A percentile compares a stretch with the other conserved stretches of the same genome.
These are phyloP conservation scores for Zaprionus nigranus DNA, from an alignment of 1,140 invertebrate genomes.

Conservation along the genomic window DNA sequence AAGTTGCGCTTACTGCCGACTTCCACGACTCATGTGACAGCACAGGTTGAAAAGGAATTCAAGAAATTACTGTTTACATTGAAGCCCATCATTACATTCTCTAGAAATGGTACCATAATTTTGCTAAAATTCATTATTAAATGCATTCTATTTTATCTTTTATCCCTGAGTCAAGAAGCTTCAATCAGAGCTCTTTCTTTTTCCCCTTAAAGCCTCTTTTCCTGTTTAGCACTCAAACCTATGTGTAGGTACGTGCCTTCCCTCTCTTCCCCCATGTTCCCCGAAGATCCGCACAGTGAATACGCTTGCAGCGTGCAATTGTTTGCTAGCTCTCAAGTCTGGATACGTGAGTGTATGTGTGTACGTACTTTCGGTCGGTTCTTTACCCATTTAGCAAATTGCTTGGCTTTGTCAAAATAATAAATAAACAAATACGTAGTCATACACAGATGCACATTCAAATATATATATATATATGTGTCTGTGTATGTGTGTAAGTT, in stretches of 20 bases:
- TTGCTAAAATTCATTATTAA: neutral
- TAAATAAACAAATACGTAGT: slow-evolving; percentile 73
- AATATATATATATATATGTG: slow-evolving; percentile 3
- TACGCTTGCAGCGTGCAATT: slow-evolving; percentile 46
- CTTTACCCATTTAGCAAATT: slow-evolving; percentile 75
- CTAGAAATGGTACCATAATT: neutral
- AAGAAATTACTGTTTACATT: neutral
- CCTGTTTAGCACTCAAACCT: slow-evolving; percentile 2
- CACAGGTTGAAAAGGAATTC: neutral
- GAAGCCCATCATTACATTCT: neutral
- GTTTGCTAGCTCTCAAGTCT: slow-evolving; percentile 68
- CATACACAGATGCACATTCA: slow-evolving; percentile 1
- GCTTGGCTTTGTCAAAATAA: slow-evolving; percentile 81
- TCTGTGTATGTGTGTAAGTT: slow-evolving; percentile 5
- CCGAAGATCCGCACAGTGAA: neutral
- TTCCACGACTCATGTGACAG: neutral
- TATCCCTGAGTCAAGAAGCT: slow-evolving; percentile 17
- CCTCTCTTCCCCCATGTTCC: neutral
- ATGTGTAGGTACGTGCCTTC: neutral
- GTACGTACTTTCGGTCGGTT: slow-evolving; percentile 39
- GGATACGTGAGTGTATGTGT: neutral
- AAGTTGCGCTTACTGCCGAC: neutral
- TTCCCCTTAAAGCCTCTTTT: slow-evolving; percentile 19
- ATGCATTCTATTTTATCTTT: slow-evolving; percentile 8
- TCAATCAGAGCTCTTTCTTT: slow-evolving; percentile 27